Evolutionary conservation across 2,888 invertebrate genomes (phyloP), one percentile per base, ranked within the genome.

Genomic region (Orthosia incerta): DNA sequence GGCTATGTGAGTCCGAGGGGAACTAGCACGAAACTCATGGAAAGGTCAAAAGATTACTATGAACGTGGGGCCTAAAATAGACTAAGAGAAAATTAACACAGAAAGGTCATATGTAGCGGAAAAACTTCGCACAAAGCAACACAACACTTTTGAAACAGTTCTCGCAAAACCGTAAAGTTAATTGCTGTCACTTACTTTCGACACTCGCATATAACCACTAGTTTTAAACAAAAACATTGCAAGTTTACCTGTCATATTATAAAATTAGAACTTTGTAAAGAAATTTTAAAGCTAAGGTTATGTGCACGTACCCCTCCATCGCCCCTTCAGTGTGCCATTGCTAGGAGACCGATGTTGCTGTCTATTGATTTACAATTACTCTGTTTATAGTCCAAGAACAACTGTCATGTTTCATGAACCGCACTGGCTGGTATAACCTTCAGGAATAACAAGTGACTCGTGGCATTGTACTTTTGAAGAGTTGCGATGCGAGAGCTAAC

Each of bases 271-370:
- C 68, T 68, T 74, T 63, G 61, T 73, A 62, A 69, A 70, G 66
- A 57, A 66, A 74, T 73, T 23, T 39, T 60, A 57, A 76, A 75
- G 46, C 53, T 63, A 71, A 83, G 75, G 70, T 67, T 71, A 71
- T 61, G 48, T 57, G 53, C 67, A 85, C 88, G 67, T 87, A 87
- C 86, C 86, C 80, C 73, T 80, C 87, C 87, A 87, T 84, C 67
- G 71, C 72, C 71, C 65, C 76, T 68, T 70, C 79, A 81, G 84
- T 86, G 84, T 82, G 73, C 53, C 74, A 91, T 92, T 89, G 92
- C 93, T 91, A 91, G 89, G 93, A 88, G 74, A 92, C 93, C 78
- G 64, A 66, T 61, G 64, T 80, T 80, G 61, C 61, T 72, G 65
- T 66, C 48, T 90, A 90, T 90, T 86, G 90, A 90, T 90, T 89